Percentiles rank a stretch among this genome's conserved stretches.
phyloP scores from a whole-genome alignment of 2,888 invertebrate genomes.

The Rhodophaea formosa region DNA sequence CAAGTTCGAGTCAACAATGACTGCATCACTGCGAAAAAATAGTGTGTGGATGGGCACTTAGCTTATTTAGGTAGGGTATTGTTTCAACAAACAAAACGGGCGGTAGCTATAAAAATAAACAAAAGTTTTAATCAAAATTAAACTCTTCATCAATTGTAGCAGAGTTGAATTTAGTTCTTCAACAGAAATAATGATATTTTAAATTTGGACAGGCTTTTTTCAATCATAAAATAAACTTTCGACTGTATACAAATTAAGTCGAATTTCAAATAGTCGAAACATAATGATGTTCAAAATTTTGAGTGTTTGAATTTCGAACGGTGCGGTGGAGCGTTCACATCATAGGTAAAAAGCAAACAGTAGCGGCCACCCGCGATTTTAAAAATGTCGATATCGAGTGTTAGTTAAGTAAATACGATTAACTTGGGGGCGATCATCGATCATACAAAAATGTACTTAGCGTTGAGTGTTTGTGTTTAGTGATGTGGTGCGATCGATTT shows the following conservation, averaged over 20 bases:
- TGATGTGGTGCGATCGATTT: conserved; percentile 37
- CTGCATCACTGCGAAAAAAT: conserved; percentile 13
- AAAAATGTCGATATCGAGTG: conserved; percentile 62
- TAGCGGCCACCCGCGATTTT: conserved; percentile 72
- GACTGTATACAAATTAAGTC: not conserved
- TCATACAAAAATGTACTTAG: conserved; percentile 54
- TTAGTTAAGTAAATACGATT: conserved; percentile 71
- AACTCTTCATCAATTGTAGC: not conserved
- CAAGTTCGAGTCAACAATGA: not conserved
- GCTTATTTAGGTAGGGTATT: conserved; percentile 46
- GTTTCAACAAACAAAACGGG: conserved; percentile 51
- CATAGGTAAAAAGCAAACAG: conserved; percentile 69
- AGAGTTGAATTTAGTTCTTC: not conserved
- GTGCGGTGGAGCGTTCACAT: conserved; percentile 45
- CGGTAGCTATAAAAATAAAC: conserved; percentile 32
- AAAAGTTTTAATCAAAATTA: not conserved
- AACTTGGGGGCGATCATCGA: conserved; percentile 61
- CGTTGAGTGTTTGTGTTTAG: conserved; percentile 48
- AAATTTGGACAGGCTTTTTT: not conserved
- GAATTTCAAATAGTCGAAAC: conserved; percentile 10
- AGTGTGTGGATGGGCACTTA: conserved; percentile 29
- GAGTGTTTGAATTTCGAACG: conserved; percentile 38
- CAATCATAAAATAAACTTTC: conserved; percentile 1
- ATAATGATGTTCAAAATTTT: conserved; percentile 7
- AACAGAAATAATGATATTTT: conserved; percentile 1